Evolutionary conservation across 2,888 invertebrate genomes (phyloP).

Genomic region (Seira sanloemensis): DNA sequence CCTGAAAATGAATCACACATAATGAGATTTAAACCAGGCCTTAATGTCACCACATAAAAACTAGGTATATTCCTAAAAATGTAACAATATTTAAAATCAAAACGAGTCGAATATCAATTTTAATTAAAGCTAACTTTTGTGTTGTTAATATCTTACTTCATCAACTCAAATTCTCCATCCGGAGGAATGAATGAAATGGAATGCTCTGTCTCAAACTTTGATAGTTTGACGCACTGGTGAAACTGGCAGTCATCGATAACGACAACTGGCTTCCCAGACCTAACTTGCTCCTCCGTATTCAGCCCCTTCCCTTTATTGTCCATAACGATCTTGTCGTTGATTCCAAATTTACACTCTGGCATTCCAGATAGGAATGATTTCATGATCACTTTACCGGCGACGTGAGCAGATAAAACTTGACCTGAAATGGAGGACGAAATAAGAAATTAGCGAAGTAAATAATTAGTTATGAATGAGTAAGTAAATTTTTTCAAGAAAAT

Average conservation of each 20-base stretch:
- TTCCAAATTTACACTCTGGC: slow-evolving; percentile 97
- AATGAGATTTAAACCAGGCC: too few species aligned
- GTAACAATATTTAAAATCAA: too few species aligned
- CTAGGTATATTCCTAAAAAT: too few species aligned
- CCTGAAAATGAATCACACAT: too few species aligned
- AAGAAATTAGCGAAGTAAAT: not conserved
- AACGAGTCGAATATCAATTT: too few species aligned
- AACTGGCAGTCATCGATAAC: slow-evolving; percentile 99
- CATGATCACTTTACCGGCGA: slow-evolving; percentile 99
- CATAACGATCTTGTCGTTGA: slow-evolving; percentile 85
- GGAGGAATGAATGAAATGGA: slow-evolving; percentile 99
- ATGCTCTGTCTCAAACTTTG: slow-evolving; percentile 99
- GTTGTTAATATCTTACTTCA: slow-evolving; percentile 92
- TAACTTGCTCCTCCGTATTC: slow-evolving; percentile 86
- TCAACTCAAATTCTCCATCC: slow-evolving; percentile 99
- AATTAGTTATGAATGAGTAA: too few species aligned
- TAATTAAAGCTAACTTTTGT: too few species aligned
- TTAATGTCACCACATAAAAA: too few species aligned
- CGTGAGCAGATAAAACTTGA: slow-evolving; percentile 98
- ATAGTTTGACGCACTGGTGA: slow-evolving; percentile 99
- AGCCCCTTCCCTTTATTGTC: slow-evolving; percentile 90
- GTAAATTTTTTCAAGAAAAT: slow-evolving; percentile 23
- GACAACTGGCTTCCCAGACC: slow-evolving; percentile 98
- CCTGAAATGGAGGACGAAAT: slow-evolving; percentile 78
- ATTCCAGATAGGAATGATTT: slow-evolving; percentile 99